Conservation (phyloP, 2,888 invertebrate genomes). For the Geophilus truncorum region DNA sequence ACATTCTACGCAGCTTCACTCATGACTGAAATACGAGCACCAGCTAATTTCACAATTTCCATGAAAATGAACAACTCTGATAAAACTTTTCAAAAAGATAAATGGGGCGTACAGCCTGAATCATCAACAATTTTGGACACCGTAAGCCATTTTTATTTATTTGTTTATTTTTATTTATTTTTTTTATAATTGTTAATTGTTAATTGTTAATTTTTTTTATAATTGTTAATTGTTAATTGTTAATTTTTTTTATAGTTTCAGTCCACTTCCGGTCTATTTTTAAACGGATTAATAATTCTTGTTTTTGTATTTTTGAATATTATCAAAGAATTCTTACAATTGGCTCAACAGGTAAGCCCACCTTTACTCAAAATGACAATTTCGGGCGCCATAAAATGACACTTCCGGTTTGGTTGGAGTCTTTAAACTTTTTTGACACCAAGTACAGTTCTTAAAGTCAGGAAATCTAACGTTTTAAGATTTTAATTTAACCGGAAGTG, state of each 20-base stretch:
- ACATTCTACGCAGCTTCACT: conserved; percentile 61
- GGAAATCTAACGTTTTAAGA: no score
- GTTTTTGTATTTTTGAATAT: conserved; percentile 46
- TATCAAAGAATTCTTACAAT: conserved; percentile 48
- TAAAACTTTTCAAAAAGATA: not conserved
- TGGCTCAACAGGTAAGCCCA: conserved; percentile 48
- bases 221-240: no score
- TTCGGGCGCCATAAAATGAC: not conserved
- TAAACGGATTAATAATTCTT: conserved; percentile 34
- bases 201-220: no score
- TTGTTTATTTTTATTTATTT: not conserved
- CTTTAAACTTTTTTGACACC: no score
- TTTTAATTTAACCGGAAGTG: no score
- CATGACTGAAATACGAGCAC: conserved; percentile 1
- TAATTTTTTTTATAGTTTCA: conserved; percentile 39
- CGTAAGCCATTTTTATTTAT: not conserved
- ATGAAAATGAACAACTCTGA: not conserved
- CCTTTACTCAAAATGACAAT: no score
- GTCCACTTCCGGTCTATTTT: not conserved
- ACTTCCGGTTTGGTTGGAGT: no score
- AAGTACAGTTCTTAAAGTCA: no score
- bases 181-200: no score
- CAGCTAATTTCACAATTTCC: not conserved
- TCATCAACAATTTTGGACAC: not conserved
- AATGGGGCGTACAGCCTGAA: not conserved